Percentiles rank a stretch among this genome's conserved stretches.
These are phyloP conservation scores for Pollimyrus isidori DNA, from an alignment of 2,113 vertebrate species.

Conservation along the genomic window DNA sequence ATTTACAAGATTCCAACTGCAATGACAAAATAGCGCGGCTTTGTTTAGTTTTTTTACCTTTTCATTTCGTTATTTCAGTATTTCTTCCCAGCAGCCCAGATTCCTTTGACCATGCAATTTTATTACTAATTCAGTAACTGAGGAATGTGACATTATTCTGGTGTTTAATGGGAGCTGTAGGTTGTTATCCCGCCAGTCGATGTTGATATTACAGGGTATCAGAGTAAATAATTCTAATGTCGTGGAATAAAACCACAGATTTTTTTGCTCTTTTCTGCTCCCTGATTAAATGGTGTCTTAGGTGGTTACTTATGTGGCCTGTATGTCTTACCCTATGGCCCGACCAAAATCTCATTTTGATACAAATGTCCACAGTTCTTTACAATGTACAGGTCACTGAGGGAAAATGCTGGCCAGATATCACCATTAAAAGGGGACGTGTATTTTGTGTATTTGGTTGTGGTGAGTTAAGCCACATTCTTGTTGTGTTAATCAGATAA, in stretches of 20 bases:
- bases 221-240: background rate
- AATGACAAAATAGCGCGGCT: background rate
- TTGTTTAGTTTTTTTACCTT: background rate
- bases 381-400: background rate
- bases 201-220: background rate
- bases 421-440: background rate
- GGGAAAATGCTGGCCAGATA: background rate
- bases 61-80: background rate
- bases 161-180: background rate
- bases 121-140: too few relatives aligned
- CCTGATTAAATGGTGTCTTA: background rate
- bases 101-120: too few relatives aligned
- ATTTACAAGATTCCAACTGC: background rate
- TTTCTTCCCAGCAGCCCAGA: background rate
- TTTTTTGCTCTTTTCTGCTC: background rate
- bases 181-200: background rate
- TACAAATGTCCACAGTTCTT: background rate
- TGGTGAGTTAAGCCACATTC: background rate
- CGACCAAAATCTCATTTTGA: background rate
- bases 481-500: background rate
- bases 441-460: background rate
- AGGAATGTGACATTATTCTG: too few relatives aligned
- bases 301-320: background rate
- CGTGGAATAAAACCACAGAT: background rate
- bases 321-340: background rate